phyloP scores from a whole-genome alignment of 2,113 vertebrate species.

The Mastomys coucha region DNA sequence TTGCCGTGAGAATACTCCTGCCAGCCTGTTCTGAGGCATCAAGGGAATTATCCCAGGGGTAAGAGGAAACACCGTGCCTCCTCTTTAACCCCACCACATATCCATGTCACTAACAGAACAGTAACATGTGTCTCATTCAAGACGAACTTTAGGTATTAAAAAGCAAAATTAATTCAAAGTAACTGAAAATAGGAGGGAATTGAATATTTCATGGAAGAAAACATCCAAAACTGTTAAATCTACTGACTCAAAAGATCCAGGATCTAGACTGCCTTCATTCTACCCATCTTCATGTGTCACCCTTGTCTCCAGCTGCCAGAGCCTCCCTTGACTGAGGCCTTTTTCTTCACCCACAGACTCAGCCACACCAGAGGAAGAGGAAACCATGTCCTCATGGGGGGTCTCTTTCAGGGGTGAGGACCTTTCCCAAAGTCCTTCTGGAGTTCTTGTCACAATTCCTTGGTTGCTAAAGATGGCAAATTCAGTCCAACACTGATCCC shows the following conservation, averaged over 20 bases:
- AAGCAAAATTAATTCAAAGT: slow-evolving; percentile 7
- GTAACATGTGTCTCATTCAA: background rate
- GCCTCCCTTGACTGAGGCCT: background rate
- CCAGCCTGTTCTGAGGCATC: background rate
- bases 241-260: background rate
- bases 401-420: background rate
- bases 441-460: background rate
- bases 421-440: background rate
- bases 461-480: background rate
- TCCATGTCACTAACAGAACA: background rate
- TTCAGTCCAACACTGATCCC: background rate
- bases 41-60: background rate
- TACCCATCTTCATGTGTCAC: background rate
- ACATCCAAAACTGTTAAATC: background rate
- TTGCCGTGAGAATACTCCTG: background rate
- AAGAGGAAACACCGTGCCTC: background rate
- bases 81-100: background rate
- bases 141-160: background rate
- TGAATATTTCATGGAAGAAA: background rate
- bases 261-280: background rate
- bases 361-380: background rate
- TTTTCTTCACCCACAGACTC: background rate
- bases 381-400: background rate
- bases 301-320: rapidly evolving
- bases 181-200: background rate